These are phyloP conservation scores for Megalops cyprinoides DNA, from an alignment of 2,797 vertebrate genomes.

Conservation along the genomic window DNA sequence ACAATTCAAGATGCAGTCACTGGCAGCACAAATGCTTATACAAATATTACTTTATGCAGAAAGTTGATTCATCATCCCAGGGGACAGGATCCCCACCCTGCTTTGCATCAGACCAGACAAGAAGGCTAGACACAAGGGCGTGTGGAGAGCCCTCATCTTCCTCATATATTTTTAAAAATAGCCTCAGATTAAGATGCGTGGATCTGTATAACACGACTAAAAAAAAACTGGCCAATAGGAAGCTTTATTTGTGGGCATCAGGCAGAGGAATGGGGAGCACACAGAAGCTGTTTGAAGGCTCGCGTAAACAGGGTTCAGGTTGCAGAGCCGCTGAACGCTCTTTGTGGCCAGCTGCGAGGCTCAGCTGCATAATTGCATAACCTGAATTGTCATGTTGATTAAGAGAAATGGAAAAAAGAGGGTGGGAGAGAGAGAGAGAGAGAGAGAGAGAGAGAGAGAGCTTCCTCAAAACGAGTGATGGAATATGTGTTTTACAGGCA, in stretches of 20 bases:
- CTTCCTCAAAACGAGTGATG: not conserved
- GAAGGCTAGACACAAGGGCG: too few relatives aligned
- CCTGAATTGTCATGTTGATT: slow-evolving; percentile 23
- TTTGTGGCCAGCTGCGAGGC: slow-evolving; percentile 38
- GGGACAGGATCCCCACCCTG: too few relatives aligned
- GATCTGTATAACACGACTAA: too few relatives aligned
- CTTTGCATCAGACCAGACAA: too few relatives aligned
- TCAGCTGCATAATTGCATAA: slow-evolving; percentile 41
- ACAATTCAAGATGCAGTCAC: not conserved
- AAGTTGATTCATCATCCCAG: too few relatives aligned
- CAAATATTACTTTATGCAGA: not conserved
- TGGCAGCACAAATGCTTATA: not conserved
- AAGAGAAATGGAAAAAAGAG: not conserved
- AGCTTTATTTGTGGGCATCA: not conserved
- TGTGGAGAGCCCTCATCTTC: too few relatives aligned
- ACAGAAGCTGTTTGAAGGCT: slow-evolving; percentile 26
- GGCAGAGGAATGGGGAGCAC: not conserved
- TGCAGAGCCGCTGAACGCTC: slow-evolving; percentile 14
- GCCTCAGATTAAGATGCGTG: too few relatives aligned
- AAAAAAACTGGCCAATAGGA: not conserved
- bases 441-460: not conserved
- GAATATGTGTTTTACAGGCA: not conserved
- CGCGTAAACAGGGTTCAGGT: slow-evolving; percentile 20
- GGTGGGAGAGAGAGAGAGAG: not conserved
- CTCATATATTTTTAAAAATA: too few relatives aligned